Conservation (phyloP, 2,113 vertebrate genomes). For the Macroglossus sobrinus region DNA sequence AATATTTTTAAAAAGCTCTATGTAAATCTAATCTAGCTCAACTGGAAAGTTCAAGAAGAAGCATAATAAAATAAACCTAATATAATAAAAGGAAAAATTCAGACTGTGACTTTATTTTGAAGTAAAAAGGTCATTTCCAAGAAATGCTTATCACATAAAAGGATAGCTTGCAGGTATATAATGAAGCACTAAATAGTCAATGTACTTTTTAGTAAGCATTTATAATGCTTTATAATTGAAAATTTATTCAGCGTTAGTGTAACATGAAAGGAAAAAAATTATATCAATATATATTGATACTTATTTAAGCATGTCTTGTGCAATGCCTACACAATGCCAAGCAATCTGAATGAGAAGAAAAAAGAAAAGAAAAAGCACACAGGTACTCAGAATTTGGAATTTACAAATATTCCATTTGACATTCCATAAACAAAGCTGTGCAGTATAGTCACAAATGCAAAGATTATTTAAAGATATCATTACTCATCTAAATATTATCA, state of each 20-base stretch:
- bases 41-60: constrained; percentile 68
- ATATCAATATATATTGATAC: not conserved
- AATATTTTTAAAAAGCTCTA: constrained; percentile 45
- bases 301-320: not conserved
- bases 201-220: constrained; percentile 27
- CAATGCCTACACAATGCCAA: not conserved
- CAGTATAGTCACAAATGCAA: not conserved
- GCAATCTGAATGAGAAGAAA: not conserved
- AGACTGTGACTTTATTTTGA: constrained; percentile 90
- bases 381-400: not conserved
- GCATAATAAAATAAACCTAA: constrained; percentile 53
- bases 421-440: not conserved
- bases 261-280: constrained; percentile 65
- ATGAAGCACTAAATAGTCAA: constrained; percentile 47
- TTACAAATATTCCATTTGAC: not conserved
- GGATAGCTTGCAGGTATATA: constrained; percentile 25
- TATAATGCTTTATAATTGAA: constrained; percentile 28
- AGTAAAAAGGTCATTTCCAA: constrained; percentile 68
- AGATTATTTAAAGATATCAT: not conserved
- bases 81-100: constrained; percentile 71
- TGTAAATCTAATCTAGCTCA: constrained; percentile 62
- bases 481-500: not conserved
- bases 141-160: constrained; percentile 71
- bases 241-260: constrained; percentile 50
- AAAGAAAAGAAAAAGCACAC: not conserved